Evolutionary conservation across 2,888 invertebrate species (phyloP).

Genomic region (Mylabris sibirica): DNA sequence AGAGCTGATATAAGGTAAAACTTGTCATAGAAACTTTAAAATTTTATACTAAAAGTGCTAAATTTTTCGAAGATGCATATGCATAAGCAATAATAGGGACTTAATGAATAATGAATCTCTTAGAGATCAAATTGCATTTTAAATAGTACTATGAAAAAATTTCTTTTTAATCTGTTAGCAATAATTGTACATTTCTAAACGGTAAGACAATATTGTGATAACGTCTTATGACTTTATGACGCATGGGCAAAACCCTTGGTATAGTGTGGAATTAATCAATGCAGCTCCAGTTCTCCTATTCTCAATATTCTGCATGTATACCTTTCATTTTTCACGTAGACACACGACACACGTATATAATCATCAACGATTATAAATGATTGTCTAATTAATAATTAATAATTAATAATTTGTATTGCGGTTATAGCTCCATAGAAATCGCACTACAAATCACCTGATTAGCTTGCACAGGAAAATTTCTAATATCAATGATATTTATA

Average conservation of each 20-base stretch:
- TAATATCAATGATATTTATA: conserved; percentile 5
- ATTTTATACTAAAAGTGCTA: no score
- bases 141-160: no score
- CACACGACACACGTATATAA: background rate
- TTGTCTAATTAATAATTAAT: background rate
- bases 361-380: background rate
- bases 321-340: conserved; percentile 11
- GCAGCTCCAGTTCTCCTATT: conserved; percentile 16
- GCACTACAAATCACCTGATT: background rate
- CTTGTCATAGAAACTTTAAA: no score
- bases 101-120: no score
- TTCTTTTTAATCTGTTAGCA: background rate
- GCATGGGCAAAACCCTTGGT: conserved; percentile 30
- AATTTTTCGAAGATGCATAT: no score
- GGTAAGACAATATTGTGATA: background rate
- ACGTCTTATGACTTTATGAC: conserved; percentile 26
- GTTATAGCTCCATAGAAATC: background rate
- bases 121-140: no score
- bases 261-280: conserved; percentile 29
- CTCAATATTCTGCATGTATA: conserved; percentile 12
- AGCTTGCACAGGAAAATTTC: background rate
- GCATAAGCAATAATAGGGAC: no score
- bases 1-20: no score
- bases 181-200: background rate
- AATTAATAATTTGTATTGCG: background rate